phyloP scores from a whole-genome alignment of 2,113 vertebrate genomes.

The Bagarius yarrelli region DNA sequence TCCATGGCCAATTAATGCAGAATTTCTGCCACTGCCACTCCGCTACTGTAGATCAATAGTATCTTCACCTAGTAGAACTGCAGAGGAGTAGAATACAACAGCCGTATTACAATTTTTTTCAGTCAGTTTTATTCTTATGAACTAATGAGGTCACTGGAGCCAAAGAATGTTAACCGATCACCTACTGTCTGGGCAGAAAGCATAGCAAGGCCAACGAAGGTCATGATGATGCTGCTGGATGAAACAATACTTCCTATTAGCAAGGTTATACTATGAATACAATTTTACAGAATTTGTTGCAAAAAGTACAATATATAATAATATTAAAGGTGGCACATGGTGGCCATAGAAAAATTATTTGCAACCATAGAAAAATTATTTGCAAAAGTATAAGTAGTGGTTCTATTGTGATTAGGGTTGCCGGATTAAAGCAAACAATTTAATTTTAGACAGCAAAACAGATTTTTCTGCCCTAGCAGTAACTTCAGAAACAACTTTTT shows the following conservation, averaged over 20 bases:
- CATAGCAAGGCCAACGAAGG: background rate
- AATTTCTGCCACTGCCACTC: constrained; percentile 11
- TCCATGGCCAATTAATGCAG: constrained; percentile 36
- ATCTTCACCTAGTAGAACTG: constrained; percentile 31
- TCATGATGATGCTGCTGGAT: background rate
- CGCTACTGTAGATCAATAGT: constrained; percentile 44
- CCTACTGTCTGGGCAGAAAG: background rate
- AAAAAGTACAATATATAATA: background rate
- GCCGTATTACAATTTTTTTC: background rate
- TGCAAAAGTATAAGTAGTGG: background rate
- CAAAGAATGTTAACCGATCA: background rate
- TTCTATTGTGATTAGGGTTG: background rate
- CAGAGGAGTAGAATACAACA: background rate
- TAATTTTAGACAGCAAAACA: background rate
- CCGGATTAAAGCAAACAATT: background rate
- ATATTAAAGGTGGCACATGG: background rate
- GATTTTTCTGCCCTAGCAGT: background rate
- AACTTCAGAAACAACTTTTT: too few relatives aligned
- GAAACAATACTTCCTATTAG: background rate
- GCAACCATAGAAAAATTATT: background rate
- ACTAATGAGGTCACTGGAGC: constrained; percentile 3
- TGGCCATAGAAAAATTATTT: background rate
- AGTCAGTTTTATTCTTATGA: background rate
- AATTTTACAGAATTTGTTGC: background rate
- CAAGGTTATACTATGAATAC: background rate